Evolutionary conservation across 2,888 invertebrate genomes (phyloP).

Genomic region (Drosophila anomalipes): DNA sequence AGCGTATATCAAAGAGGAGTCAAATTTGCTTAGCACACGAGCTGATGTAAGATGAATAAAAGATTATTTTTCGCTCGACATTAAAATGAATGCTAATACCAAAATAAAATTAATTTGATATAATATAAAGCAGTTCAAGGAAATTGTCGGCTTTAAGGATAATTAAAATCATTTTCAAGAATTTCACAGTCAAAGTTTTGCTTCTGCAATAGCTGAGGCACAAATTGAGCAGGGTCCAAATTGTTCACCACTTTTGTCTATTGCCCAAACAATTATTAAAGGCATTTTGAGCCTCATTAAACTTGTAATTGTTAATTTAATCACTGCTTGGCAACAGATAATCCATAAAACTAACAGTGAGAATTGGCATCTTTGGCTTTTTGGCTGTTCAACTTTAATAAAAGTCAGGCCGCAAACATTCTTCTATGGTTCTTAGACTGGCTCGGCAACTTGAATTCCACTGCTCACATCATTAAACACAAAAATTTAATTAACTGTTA

Average conservation of each 20-base stretch:
- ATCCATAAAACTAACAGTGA: constrained; percentile 5
- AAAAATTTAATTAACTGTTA: constrained; percentile 80
- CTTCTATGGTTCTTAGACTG: constrained; percentile 32
- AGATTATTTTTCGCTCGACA: background rate
- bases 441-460: constrained; percentile 14
- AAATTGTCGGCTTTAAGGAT: background rate
- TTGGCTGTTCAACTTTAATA: constrained; percentile 49
- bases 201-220: background rate
- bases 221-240: background rate
- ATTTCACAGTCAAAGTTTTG: constrained; percentile 11
- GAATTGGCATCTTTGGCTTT: constrained; percentile 15
- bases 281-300: constrained; percentile 69
- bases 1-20: background rate
- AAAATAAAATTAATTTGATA: background rate
- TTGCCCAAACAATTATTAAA: constrained; percentile 63
- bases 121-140: background rate
- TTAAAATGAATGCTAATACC: background rate
- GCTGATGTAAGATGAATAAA: background rate
- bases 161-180: background rate
- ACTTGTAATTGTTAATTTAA: constrained; percentile 59
- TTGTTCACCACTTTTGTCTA: constrained; percentile 17
- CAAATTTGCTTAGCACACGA: background rate
- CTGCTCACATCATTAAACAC: constrained; percentile 71
- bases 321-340: constrained; percentile 33
- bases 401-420: constrained; percentile 68